These are phyloP conservation scores for Mellilla xanthometata DNA, from an alignment of 2,888 invertebrate species.

Conservation along the genomic window DNA sequence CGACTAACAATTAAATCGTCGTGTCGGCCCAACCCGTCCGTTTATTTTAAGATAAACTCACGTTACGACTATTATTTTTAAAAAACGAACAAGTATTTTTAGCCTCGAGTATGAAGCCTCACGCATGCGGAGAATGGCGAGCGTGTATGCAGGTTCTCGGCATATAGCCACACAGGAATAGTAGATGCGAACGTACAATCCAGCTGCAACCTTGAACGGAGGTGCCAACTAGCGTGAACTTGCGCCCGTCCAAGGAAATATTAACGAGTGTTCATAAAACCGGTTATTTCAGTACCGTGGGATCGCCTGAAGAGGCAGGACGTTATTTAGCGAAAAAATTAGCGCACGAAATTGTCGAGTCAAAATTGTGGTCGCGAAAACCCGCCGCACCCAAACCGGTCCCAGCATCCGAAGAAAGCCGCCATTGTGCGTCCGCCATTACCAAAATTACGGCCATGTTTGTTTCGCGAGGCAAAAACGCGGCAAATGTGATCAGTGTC, in stretches of 20 bases:
- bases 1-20: constrained; percentile 19
- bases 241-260: constrained; percentile 45
- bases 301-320: constrained; percentile 64
- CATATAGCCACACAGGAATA: constrained; percentile 45
- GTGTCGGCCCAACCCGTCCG: constrained; percentile 12
- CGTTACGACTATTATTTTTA: constrained; percentile 37
- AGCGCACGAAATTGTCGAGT: constrained; percentile 50
- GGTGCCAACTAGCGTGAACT: constrained; percentile 50
- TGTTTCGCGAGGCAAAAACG: constrained; percentile 62
- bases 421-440: constrained; percentile 64
- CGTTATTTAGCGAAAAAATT: constrained; percentile 61
- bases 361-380: constrained; percentile 58
- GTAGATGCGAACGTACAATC: constrained; percentile 54
- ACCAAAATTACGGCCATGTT: constrained; percentile 76
- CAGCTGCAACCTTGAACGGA: constrained; percentile 50
- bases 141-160: constrained; percentile 47
- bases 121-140: constrained; percentile 48
- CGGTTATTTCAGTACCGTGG: constrained; percentile 70
- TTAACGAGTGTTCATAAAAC: constrained; percentile 57
- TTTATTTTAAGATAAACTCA: constrained; percentile 29
- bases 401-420: constrained; percentile 54
- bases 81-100: constrained; percentile 37
- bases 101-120: constrained; percentile 34
- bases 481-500: constrained; percentile 57
- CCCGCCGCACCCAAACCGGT: constrained; percentile 60